Percentiles rank a stretch among this genome's conserved stretches.
These are phyloP conservation scores for Amphipyra tragopoginis DNA, from an alignment of 2,888 invertebrate species.

Conservation along the genomic window DNA sequence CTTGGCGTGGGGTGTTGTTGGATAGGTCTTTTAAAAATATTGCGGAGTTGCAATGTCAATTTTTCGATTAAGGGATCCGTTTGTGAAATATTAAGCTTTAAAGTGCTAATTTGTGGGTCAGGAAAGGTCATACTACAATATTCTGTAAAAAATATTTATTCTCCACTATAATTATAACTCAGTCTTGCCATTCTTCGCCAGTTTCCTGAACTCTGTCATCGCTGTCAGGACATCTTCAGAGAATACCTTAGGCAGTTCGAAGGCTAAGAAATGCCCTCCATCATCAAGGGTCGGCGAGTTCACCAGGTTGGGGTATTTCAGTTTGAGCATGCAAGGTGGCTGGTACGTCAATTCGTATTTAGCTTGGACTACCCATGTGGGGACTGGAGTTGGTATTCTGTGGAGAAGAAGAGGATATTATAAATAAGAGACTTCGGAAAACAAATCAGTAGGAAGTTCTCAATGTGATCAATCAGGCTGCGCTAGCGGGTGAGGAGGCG, in stretches of 20 bases:
- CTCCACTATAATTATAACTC: conserved; percentile 80
- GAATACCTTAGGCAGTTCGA: conserved; percentile 93
- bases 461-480: too few species aligned
- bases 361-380: conserved; percentile 92
- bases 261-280: conserved; percentile 96
- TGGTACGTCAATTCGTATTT: conserved; percentile 92
- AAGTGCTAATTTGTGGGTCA: too few species aligned
- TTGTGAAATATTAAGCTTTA: too few species aligned
- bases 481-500: too few species aligned
- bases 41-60: too few species aligned
- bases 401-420: neutral
- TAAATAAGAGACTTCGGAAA: neutral
- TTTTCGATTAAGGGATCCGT: too few species aligned
- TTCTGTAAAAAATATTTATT: conserved; percentile 8
- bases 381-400: conserved; percentile 92
- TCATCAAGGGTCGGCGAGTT: conserved; percentile 90
- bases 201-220: conserved; percentile 69
- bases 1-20: too few species aligned
- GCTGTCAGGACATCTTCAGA: conserved; percentile 91
- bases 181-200: conserved; percentile 58
- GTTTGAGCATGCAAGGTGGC: conserved; percentile 89
- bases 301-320: conserved; percentile 91
- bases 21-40: too few species aligned
- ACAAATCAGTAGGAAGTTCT: too few species aligned
- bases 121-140: too few species aligned